A percentile compares a stretch with the other conserved stretches of the same genome.
Conservation (phyloP, 2,797 vertebrate genomes). For the Siniperca scherzeri region DNA sequence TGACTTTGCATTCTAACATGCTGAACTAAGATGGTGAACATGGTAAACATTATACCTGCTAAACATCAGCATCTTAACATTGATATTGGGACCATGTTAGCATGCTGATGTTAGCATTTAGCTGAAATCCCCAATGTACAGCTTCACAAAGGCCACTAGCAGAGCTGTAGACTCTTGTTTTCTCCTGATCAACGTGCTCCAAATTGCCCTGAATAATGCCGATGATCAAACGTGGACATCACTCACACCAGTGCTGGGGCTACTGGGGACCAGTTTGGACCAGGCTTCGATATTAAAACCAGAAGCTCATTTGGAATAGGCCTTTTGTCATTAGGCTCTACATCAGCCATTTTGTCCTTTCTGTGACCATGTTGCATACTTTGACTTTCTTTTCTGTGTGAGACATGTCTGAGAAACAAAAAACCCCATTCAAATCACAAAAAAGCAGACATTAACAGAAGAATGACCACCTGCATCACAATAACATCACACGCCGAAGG, state of each 20-base stretch:
- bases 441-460: slow-evolving; percentile 39
- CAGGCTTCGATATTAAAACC: slow-evolving; percentile 1
- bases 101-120: background rate
- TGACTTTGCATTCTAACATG: background rate
- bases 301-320: background rate
- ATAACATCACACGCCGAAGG: slow-evolving; percentile 27
- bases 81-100: background rate
- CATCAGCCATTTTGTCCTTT: slow-evolving; percentile 1
- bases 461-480: slow-evolving; percentile 56
- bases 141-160: background rate
- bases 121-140: background rate
- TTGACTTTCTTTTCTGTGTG: background rate
- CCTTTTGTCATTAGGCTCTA: background rate
- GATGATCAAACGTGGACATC: background rate
- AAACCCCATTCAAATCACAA: slow-evolving; percentile 15
- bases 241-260: background rate
- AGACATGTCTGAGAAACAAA: slow-evolving; percentile 14
- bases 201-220: background rate
- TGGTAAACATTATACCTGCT: too few species aligned
- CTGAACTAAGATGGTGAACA: too few species aligned
- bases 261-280: background rate
- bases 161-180: background rate
- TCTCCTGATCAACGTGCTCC: background rate
- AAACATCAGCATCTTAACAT: too few species aligned
- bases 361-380: slow-evolving; percentile 3